A percentile compares a stretch with the other conserved stretches of the same genome.
Conservation (phyloP, 2,797 vertebrate species). For the Paramormyrops hopkinsi region DNA sequence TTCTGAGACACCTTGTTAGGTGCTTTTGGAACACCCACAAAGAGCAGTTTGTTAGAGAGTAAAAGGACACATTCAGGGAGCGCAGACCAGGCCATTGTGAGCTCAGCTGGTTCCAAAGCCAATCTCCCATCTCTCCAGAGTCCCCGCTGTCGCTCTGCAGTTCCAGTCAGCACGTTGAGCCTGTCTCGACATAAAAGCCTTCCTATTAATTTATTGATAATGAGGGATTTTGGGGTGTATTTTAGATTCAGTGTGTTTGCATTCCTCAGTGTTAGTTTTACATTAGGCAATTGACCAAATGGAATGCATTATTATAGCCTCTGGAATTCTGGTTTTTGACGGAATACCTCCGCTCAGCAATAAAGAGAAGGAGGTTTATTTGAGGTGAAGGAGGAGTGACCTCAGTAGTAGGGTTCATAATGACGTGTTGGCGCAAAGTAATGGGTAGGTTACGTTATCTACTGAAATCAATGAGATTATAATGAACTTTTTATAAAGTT, state of each 20-base stretch:
- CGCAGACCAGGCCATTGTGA: neutral
- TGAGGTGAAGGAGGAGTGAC: neutral
- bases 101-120: neutral
- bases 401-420: neutral
- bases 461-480: neutral
- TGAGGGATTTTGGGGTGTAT: neutral
- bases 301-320: neutral
- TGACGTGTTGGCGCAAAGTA: neutral
- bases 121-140: neutral
- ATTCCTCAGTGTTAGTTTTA: neutral
- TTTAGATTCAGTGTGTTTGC: neutral
- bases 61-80: neutral
- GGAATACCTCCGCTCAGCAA: neutral
- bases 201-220: neutral
- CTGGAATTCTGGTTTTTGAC: neutral
- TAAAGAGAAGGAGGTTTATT: neutral
- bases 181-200: neutral
- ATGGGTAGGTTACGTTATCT: neutral
- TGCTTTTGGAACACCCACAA: neutral
- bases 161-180: neutral
- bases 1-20: neutral
- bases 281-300: neutral
- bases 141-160: neutral
- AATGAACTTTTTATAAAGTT: neutral
- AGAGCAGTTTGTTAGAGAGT: neutral